Evolutionary conservation across 1,140 invertebrate species (phyloP), one percentile per base, ranked within the genome.

Genomic region (Eupristina koningsbergeri): DNA sequence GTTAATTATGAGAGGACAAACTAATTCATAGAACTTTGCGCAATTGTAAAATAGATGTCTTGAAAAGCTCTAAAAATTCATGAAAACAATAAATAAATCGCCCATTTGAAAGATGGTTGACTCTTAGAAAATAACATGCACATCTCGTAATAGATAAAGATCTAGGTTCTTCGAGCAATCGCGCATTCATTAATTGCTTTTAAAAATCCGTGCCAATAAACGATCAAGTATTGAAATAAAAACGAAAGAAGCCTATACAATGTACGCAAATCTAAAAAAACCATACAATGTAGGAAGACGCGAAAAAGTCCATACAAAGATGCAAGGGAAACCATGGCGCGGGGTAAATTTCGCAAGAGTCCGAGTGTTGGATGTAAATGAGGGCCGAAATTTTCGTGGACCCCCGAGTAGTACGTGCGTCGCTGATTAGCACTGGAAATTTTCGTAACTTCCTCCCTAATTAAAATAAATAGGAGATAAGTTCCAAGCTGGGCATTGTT

Each of bases 381-480:
- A n/a, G n/a, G n/a, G n/a, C 85, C 86, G 86, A 89, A 90, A 89
- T 89, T 89, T 89, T 84, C 83, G 83, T 84, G 83, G 83, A 84
- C 83, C 83, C 78, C 73, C 86, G 81, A 87, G 85, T 85, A 84
- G 85, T 85, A 67, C 77, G 81, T 89, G 85, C 84, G 85, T 71
- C 81, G 85, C 79, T 85, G 83, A 88, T 87, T 87, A 84, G 71
- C 71, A 82, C 86, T 50, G 80, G 26, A 64, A 84, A 87, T 87
- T 90, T 90, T 91, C 90, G 91, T 91, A 91, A 91, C 88, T 89
- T 91, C 91, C 91, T 91, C 29, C 74, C 88, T 89, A 91, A 91
- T 91, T 91, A 91, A 90, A 91, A 90, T 89, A 88, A 90, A 88
- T 89, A 87, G 86, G 85, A 91, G 90, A 91, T 91, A 91, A 89